Evolutionary conservation across 2,888 invertebrate species (phyloP), one percentile per base, ranked within the genome.

Genomic region (Cyclophora punctaria): DNA sequence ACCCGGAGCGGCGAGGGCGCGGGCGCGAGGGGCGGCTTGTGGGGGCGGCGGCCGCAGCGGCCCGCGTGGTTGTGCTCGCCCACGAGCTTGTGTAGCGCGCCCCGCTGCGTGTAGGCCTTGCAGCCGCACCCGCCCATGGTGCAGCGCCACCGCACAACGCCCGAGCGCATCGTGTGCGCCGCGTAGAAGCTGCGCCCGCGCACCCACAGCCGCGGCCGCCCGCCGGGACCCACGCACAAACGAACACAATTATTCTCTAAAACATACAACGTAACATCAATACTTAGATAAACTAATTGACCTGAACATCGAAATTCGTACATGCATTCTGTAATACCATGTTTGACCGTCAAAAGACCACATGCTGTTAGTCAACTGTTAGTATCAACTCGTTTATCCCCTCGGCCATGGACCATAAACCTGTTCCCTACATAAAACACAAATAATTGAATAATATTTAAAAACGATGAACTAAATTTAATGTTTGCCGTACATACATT

Each of bases 111-210:
- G 73, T 88, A 87, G 2, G 87, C 87, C 62, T 88, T 88, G 66
- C 87, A 88, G 35, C 85, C 85, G 58, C 87, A 88, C 46, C 87
- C 87, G 50, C 87, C 87, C 87, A 88, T 87, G 2, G 87, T 88
- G 66, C 87, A 88, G 0, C 87, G 80, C 87, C 87, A 87, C 56
- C 87, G 84, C 50, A 87, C 87, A 7, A 86, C 79, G 45, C 87
- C 87, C 4, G 87, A 88, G 45, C 87, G 81, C 87, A 88, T 88
- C 5, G 87, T 88, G 63, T 88, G 87, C 53, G 87, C 87, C 49
- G 86, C 86, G 70, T 88, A 88, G 67, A 88, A 88, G 59, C 87
- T 88, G 64, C 85, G 83, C 50, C 87, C 87, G 58, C 82, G 79
- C 59, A 87, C 86, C 87, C 87, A 87, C 45, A 88, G 71, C 55